A percentile compares a stretch with the other conserved stretches of the same genome.
phyloP scores from a whole-genome alignment of 2,797 vertebrate genomes.

The Brachymystax lenok region DNA sequence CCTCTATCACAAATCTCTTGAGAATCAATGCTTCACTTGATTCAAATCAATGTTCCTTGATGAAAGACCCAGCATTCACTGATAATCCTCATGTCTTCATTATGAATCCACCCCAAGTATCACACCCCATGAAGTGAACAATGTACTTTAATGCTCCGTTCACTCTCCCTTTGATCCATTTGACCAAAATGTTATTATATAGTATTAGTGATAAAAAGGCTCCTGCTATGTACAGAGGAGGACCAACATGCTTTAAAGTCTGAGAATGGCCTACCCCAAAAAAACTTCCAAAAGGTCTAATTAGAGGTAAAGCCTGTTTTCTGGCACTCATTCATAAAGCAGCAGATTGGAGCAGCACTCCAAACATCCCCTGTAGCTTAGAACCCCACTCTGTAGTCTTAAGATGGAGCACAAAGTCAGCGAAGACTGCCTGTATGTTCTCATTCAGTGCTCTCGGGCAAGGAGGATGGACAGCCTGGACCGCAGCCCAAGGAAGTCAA shows the following conservation, averaged over 20 bases:
- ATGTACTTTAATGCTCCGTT: slow-evolving; percentile 44
- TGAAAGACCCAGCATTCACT: slow-evolving; percentile 9
- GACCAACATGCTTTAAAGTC: slow-evolving; percentile 31
- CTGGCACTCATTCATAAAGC: slow-evolving; percentile 43
- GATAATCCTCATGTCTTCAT: neutral
- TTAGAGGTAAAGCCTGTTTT: slow-evolving; percentile 34
- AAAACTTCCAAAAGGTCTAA: no score
- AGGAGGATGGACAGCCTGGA: slow-evolving; percentile 17
- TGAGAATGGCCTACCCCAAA: neutral
- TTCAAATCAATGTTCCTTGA: slow-evolving; percentile 1
- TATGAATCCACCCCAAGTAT: slow-evolving; percentile 20
- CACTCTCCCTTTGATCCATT: slow-evolving; percentile 36
- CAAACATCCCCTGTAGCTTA: slow-evolving; percentile 21
- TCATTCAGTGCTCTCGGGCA: slow-evolving; percentile 36
- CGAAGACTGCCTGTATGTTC: slow-evolving; percentile 39
- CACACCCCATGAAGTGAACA: slow-evolving; percentile 37
- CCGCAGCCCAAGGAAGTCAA: slow-evolving; percentile 34
- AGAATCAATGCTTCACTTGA: slow-evolving; percentile 29
- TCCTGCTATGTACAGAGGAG: slow-evolving; percentile 49
- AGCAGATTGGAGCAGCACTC: slow-evolving; percentile 56
- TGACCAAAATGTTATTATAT: slow-evolving; percentile 37
- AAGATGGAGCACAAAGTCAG: slow-evolving; percentile 41
- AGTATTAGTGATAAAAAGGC: slow-evolving; percentile 31
- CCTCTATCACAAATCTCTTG: slow-evolving; percentile 3
- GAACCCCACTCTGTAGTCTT: slow-evolving; percentile 40